A percentile compares a stretch with the other conserved stretches of the same genome.
Conservation (phyloP, 2,113 vertebrate genomes). For the Amphiprion ocellaris region DNA sequence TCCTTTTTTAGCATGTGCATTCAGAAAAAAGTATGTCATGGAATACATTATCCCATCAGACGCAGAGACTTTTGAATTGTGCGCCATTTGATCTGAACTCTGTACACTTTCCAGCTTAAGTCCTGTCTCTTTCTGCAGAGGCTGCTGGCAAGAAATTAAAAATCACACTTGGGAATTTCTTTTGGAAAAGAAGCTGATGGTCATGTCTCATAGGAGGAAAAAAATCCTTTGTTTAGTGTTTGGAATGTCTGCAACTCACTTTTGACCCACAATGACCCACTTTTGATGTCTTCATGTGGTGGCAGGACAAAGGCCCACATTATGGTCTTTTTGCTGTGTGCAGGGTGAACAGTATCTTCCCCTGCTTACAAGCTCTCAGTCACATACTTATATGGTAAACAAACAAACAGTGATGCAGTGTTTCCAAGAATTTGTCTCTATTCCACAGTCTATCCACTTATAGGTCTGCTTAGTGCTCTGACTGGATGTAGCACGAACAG, state of each 20-base stretch:
- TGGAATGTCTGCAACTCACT: constrained; percentile 15
- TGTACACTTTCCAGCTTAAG: constrained; percentile 1
- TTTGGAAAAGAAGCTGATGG: constrained; percentile 15
- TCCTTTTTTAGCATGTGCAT: constrained; percentile 9
- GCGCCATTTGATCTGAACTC: background rate
- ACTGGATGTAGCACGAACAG: background rate
- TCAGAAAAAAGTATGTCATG: background rate
- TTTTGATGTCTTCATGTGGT: constrained; percentile 43
- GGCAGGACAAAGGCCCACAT: constrained; percentile 42
- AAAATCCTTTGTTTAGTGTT: constrained; percentile 49
- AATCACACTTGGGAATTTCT: constrained; percentile 7
- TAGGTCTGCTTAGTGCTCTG: constrained; percentile 12
- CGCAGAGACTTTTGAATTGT: background rate
- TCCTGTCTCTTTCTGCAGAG: background rate
- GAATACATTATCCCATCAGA: too few relatives aligned
- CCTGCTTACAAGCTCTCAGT: constrained; percentile 31
- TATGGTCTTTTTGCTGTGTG: constrained; percentile 24
- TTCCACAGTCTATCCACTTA: constrained; percentile 41
- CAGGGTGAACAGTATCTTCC: constrained; percentile 13
- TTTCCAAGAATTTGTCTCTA: constrained; percentile 42
- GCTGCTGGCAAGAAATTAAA: background rate
- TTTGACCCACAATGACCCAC: constrained; percentile 10
- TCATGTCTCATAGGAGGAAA: constrained; percentile 7
- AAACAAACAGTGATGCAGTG: constrained; percentile 55
- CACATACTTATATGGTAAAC: constrained; percentile 39